A percentile compares a stretch with the other conserved stretches of the same genome.
Conservation (phyloP, 2,797 vertebrate species). For the Amphiprion clarkii region DNA sequence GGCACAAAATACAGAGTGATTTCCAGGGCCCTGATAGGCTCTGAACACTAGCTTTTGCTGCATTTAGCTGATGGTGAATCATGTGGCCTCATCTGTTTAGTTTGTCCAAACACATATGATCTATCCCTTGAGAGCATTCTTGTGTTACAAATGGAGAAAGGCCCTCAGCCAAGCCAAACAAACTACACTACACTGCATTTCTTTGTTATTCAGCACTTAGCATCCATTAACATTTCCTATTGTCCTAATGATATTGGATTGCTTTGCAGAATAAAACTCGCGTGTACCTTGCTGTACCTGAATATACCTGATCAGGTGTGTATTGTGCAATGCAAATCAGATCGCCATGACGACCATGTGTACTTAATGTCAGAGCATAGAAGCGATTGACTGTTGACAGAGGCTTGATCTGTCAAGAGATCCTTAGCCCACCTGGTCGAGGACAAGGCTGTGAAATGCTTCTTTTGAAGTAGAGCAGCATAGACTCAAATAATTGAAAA, state of each 20-base stretch:
- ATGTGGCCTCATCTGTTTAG: conserved; percentile 12
- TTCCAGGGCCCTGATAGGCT: too few species aligned
- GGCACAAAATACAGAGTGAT: too few species aligned
- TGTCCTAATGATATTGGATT: conserved; percentile 22
- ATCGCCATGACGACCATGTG: conserved; percentile 57
- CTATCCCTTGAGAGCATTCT: conserved; percentile 11
- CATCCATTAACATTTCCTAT: conserved; percentile 33
- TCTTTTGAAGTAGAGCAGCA: conserved; percentile 42
- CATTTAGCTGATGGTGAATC: conserved; percentile 6
- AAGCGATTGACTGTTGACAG: conserved; percentile 46
- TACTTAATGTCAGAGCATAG: conserved; percentile 35
- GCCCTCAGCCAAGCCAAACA: conserved; percentile 40
- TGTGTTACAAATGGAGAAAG: conserved; percentile 12
- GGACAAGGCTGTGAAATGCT: conserved; percentile 25
- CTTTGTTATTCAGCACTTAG: conserved; percentile 25
- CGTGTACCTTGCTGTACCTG: conserved; percentile 26
- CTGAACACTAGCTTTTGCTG: background rate
- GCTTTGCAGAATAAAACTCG: conserved; percentile 20
- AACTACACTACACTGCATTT: background rate
- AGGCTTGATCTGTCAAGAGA: conserved; percentile 56
- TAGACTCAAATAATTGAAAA: conserved; percentile 28
- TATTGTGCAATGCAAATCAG: conserved; percentile 56
- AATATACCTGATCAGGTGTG: conserved; percentile 28
- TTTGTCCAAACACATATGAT: conserved; percentile 16
- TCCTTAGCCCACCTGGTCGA: conserved; percentile 40